Conservation (phyloP, 2,113 vertebrate species). For the Progne subis region DNA sequence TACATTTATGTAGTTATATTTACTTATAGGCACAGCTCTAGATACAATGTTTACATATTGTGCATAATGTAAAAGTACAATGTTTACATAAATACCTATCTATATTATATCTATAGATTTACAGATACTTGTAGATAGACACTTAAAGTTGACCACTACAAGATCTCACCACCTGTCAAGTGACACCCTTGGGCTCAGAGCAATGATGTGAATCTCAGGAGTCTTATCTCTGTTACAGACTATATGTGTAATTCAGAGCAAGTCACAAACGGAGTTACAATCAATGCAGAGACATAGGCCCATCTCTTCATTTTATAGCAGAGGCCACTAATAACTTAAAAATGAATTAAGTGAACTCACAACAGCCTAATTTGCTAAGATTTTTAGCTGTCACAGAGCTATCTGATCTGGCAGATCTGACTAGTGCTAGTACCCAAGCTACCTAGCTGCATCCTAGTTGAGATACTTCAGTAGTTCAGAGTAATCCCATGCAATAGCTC, state of each 20-base stretch:
- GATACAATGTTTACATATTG: background rate
- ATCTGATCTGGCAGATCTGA: background rate
- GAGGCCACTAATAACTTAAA: background rate
- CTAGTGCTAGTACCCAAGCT: background rate
- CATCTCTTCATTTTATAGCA: background rate
- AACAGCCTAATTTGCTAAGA: background rate
- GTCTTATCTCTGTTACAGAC: background rate
- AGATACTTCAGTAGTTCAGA: background rate
- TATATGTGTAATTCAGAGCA: background rate
- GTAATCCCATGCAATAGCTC: background rate
- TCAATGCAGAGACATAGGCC: accelerated
- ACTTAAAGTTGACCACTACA: background rate
- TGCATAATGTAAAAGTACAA: background rate
- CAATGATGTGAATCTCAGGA: background rate
- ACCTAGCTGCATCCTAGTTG: background rate
- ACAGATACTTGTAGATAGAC: background rate
- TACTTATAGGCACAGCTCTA: background rate
- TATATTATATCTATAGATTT: background rate
- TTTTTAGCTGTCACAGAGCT: background rate
- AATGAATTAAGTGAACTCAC: background rate
- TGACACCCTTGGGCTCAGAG: background rate
- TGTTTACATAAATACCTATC: background rate
- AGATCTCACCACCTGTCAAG: background rate
- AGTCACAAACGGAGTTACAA: background rate
- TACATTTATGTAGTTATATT: background rate